Percentiles rank a stretch among this genome's conserved stretches.
phyloP scores from a whole-genome alignment of 2,888 invertebrate species.

The Andrena haemorrhoa region DNA sequence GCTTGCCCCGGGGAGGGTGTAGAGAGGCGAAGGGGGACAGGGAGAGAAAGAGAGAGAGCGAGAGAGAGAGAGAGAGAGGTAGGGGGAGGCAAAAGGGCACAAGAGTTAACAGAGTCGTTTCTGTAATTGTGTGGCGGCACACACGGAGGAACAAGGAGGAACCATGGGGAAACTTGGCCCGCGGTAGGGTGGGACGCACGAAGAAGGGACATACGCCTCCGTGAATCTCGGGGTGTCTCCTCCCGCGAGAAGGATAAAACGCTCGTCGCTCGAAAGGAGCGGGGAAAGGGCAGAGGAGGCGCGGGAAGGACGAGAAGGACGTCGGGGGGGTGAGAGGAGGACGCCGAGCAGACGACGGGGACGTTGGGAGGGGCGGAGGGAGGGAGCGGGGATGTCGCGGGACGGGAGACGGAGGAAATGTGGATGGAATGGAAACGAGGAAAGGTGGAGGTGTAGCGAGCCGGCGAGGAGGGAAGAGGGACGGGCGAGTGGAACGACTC shows the following conservation, averaged over 20 bases:
- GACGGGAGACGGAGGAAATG: constrained; percentile 51
- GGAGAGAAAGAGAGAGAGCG: background rate
- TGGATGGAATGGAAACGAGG: constrained; percentile 50
- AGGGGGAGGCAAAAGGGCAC: constrained; percentile 62
- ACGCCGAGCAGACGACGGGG: constrained; percentile 12
- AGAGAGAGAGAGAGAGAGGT: constrained; percentile 30
- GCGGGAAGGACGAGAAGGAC: constrained; percentile 6
- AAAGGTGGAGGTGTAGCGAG: constrained; percentile 38
- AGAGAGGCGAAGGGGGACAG: background rate
- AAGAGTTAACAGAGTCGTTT: constrained; percentile 69
- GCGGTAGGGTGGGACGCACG: constrained; percentile 51
- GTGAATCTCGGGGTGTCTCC: constrained; percentile 69
- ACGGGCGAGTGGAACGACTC: constrained; percentile 63
- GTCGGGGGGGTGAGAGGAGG: constrained; percentile 9
- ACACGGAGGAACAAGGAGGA: constrained; percentile 63
- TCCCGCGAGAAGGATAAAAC: constrained; percentile 63
- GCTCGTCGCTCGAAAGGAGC: constrained; percentile 64
- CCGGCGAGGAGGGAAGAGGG: constrained; percentile 28
- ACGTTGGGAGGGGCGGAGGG: constrained; percentile 7
- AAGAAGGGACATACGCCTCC: constrained; percentile 69
- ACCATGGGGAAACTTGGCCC: constrained; percentile 48
- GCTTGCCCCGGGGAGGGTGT: constrained; percentile 37
- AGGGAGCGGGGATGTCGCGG: constrained; percentile 38
- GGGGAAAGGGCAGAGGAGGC: constrained; percentile 15
- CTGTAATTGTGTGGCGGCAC: constrained; percentile 69